A percentile compares a stretch with the other conserved stretches of the same genome.
These are phyloP conservation scores for Erebia palarica DNA, from an alignment of 2,888 invertebrate genomes.

Conservation along the genomic window DNA sequence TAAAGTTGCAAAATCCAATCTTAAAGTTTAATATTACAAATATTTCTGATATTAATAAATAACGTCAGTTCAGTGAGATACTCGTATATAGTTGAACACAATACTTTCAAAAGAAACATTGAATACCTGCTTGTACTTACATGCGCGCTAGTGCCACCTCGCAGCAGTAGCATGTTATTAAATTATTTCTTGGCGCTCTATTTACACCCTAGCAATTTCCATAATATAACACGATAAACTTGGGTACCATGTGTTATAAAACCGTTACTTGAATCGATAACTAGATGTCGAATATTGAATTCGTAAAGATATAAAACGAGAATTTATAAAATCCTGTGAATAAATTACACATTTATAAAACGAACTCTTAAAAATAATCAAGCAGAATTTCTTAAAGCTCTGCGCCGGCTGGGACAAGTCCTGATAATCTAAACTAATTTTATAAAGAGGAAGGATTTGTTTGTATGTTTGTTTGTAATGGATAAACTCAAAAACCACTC, in stretches of 20 bases:
- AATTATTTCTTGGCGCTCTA: neutral
- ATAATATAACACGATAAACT: neutral
- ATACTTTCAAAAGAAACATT: neutral
- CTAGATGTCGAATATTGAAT: neutral
- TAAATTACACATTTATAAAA: too few species aligned
- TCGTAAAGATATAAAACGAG: neutral
- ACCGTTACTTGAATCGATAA: neutral
- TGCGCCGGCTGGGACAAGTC: neutral
- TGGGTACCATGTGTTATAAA: neutral
- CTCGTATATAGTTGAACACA: neutral
- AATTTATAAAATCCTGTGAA: too few species aligned
- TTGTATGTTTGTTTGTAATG: too few species aligned
- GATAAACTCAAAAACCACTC: too few species aligned
- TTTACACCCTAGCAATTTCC: conserved; percentile 1
- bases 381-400: neutral
- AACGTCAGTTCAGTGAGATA: neutral
- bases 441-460: too few species aligned
- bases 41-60: conserved; percentile 1
- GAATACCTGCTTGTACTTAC: neutral
- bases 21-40: neutral
- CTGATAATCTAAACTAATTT: too few species aligned
- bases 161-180: neutral
- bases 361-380: too few species aligned
- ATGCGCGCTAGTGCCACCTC: neutral
- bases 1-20: neutral